Percentiles rank a stretch among this genome's conserved stretches.
phyloP scores from a whole-genome alignment of 2,888 invertebrate species.

The Eupithecia centaureata region DNA sequence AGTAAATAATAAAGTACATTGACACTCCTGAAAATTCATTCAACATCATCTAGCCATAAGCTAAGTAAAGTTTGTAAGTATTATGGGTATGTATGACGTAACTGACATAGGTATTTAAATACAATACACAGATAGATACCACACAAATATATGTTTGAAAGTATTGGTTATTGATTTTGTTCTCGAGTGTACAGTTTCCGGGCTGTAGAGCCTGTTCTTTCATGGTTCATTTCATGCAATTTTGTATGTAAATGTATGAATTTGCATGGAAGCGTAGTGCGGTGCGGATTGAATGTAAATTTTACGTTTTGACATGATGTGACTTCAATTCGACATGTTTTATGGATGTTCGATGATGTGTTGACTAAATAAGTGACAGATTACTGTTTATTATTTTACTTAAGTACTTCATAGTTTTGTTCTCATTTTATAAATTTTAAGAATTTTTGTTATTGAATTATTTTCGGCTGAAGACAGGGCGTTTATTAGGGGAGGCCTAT shows the following conservation, averaged over 20 bases:
- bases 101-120: too few species aligned
- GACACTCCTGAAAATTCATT: too few species aligned
- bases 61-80: too few species aligned
- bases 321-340: conserved; percentile 14
- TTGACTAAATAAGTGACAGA: background rate
- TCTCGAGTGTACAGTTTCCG: conserved; percentile 22
- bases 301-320: conserved; percentile 15
- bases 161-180: background rate
- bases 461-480: too few species aligned
- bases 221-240: conserved; percentile 29
- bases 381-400: background rate
- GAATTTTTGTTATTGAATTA: too few species aligned
- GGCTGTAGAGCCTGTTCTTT: conserved; percentile 25
- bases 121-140: too few species aligned
- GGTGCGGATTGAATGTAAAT: conserved; percentile 17
- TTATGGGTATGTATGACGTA: too few species aligned
- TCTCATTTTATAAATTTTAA: too few species aligned
- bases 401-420: background rate
- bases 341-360: background rate
- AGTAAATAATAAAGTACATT: too few species aligned
- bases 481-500: too few species aligned
- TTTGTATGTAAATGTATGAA: conserved; percentile 37
- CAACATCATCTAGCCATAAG: too few species aligned
- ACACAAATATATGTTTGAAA: too few species aligned
- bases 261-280: conserved; percentile 17